Evolutionary conservation across 2,888 invertebrate genomes (phyloP), one percentile per base, ranked within the genome.

Genomic region (Zelleria hepariella): DNA sequence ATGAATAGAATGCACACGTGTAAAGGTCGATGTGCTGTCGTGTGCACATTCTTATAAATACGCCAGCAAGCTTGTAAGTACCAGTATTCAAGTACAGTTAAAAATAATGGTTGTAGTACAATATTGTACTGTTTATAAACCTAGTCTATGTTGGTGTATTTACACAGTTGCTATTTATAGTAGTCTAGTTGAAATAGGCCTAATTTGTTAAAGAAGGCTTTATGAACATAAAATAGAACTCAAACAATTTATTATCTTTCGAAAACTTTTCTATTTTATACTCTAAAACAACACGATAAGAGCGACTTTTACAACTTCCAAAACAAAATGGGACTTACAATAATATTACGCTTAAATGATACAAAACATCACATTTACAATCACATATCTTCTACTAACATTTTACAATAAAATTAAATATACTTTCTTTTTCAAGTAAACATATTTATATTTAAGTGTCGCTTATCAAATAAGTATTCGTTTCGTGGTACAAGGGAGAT

Each of bases 401-500:
- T 63, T 42, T 48, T 57, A 58, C 57, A 62, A 42, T 2, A 15
- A 42, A 42, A 42, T 42, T 42, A 42, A 15, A 10, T 42, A 15
- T 15, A 15, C 4, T 42, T 42, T 42, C 10, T 42, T 42, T 15
- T n/a, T 42, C 10, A 32, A 32, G 32, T 5, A 5, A 32, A 42
- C 10, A 32, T 3, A 42, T 15, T 15, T 42, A 42, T 42, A 42
- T 42, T 58, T 77, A 81, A 80, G 80, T 80, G 81, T 82, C 78
- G 74, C 73, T 73, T 81, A 72, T 68, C 64, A 64, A 54, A 63
- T 81, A 78, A 74, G 77, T 74, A 71, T 75, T 77, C 75, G 69
- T 69, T 78, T 78, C 76, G 73, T 75, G 79, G 81, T 84, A 78
- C 75, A 82, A 77, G 81, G 82, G 80, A 83, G 80, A 81, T 84